Evolutionary conservation across 2,888 invertebrate species (phyloP).

Genomic region (Eilema sororculum): DNA sequence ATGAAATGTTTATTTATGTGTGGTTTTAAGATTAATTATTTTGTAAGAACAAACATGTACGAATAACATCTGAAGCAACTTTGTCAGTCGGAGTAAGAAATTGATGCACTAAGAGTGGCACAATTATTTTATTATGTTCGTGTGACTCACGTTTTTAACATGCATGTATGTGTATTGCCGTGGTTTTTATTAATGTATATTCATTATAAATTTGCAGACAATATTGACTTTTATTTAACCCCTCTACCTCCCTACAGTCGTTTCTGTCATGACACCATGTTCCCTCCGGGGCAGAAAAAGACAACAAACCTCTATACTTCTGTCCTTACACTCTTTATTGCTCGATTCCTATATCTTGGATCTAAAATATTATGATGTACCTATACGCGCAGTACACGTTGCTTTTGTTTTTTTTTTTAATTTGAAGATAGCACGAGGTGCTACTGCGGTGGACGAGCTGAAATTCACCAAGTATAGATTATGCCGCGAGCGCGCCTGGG

Average conservation of each 20-base stretch:
- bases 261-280: too few species aligned
- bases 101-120: constrained; percentile 71
- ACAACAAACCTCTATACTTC: not conserved
- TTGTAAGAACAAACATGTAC: not conserved
- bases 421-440: too few species aligned
- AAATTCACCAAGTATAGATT: too few species aligned
- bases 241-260: not conserved
- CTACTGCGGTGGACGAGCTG: too few species aligned
- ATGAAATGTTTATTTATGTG: constrained; percentile 11
- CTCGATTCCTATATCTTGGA: too few species aligned
- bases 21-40: constrained; percentile 3
- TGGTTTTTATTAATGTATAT: constrained; percentile 82
- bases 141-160: constrained; percentile 75
- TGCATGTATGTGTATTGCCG: constrained; percentile 79
- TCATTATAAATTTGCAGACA: constrained; percentile 74
- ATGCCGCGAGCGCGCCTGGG: too few species aligned
- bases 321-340: too few species aligned
- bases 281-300: not conserved
- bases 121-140: constrained; percentile 57
- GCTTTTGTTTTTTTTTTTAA: too few species aligned
- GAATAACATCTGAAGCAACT: constrained; percentile 21
- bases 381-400: too few species aligned
- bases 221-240: constrained; percentile 43
- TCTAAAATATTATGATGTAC: too few species aligned
- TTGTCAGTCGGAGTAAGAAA: constrained; percentile 27